Evolutionary conservation across 1,140 invertebrate species (phyloP), one percentile per base, ranked within the genome.

Genomic region (Formica selysi): DNA sequence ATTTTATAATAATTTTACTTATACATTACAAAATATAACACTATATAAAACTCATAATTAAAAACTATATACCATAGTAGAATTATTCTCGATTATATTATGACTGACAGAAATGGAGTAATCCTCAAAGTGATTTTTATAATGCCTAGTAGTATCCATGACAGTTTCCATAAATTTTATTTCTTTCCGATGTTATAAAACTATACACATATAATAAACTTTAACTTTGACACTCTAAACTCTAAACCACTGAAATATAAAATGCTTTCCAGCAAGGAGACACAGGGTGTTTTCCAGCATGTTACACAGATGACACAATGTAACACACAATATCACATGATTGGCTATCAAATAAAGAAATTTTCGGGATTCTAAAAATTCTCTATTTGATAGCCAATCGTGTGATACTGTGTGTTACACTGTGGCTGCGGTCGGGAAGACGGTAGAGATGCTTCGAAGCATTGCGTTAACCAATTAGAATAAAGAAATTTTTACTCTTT

Each of bases 71-170:
- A 92, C 91, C 29, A 81, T 76, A 78, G 88, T 81, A 22, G 78
- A 86, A 65, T 70, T 57, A 13, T 3, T n/a, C 8, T 90, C 84
- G 2, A 94, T 7, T 64, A 91, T 7, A 8, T 65, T 73, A 54
- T 44, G 48, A 6, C 62, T 3, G n/a, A 73, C 88, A 7, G n/a
- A n/a, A 80, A 38, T 51, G 10, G 70, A 68, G 86, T 90, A 92
- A 86, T 93, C 92, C 11, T 88, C 64, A 61, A 90, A 94, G 11
- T 71, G 57, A 90, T 92, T 93, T 10, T 68, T n/a, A 70, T 90
- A 84, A 85, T 93, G 51, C 6, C 89, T 71, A 29, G 44, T 70
- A 11, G 36, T 64, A 54, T 89, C 86, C 91, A 92, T 92, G 65
- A 22, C 7, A 36, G 4, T 32, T 38, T 70, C 19, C 70, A n/a